A percentile compares a stretch with the other conserved stretches of the same genome.
phyloP scores from a whole-genome alignment of 2,888 invertebrate genomes.

The Slavum lentiscoides region DNA sequence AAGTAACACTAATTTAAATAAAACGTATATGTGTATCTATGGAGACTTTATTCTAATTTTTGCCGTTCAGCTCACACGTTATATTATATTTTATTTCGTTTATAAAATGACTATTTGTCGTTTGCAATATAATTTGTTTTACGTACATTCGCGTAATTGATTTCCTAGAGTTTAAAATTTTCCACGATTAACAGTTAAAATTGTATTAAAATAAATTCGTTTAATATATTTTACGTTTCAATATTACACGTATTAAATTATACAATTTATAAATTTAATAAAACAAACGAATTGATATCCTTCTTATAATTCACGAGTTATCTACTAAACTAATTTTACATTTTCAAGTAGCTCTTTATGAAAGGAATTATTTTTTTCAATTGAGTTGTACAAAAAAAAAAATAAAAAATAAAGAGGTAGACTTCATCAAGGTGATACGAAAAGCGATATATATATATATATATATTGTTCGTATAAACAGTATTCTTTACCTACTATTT shows the following conservation, averaged over 20 bases:
- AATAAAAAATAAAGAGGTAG: conserved; percentile 35
- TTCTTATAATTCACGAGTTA: not conserved
- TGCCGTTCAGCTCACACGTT: not conserved
- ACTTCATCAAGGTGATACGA: conserved; percentile 39
- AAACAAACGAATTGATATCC: not conserved
- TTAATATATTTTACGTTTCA: not conserved
- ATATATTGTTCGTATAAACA: conserved; percentile 25
- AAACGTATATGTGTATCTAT: not conserved
- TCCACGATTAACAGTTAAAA: no score
- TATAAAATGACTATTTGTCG: no score
- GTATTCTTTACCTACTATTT: conserved; percentile 32
- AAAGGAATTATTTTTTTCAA: conserved; percentile 16
- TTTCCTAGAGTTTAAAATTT: no score
- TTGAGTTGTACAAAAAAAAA: conserved; percentile 30
- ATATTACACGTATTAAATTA: not conserved
- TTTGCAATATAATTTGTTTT: no score
- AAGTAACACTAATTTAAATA: not conserved
- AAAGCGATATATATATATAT: not conserved
- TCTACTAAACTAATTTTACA: conserved; percentile 5
- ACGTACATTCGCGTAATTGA: no score
- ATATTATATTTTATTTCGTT: not conserved
- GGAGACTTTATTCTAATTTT: not conserved
- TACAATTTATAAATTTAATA: not conserved
- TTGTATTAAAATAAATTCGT: not conserved
- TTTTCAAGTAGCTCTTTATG: conserved; percentile 24